Conservation (phyloP, 2,113 vertebrate species). For the Campylomormyrus numenius region DNA sequence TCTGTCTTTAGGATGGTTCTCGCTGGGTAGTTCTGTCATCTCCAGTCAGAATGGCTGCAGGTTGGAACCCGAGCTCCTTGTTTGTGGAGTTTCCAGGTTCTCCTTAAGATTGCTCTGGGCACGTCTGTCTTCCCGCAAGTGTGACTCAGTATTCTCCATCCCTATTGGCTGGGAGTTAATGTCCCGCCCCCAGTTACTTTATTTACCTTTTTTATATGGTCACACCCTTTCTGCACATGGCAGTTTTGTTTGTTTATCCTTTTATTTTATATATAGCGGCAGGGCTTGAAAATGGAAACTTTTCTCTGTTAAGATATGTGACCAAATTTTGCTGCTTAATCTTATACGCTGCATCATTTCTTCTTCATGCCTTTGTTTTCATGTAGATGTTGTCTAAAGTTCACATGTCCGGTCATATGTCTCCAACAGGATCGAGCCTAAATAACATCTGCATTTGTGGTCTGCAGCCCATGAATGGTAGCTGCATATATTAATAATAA, state of each 20-base stretch:
- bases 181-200: not conserved
- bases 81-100: not conserved
- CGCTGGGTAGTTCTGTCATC: not conserved
- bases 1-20: not conserved
- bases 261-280: not conserved
- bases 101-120: not conserved
- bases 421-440: not conserved
- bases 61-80: not conserved
- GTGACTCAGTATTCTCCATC: not conserved
- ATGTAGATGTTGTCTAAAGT: not conserved
- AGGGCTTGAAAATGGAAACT: not conserved
- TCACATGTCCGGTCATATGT: not conserved
- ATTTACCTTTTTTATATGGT: not conserved
- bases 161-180: not conserved
- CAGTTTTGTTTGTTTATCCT: not conserved
- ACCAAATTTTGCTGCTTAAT: not conserved
- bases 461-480: not conserved
- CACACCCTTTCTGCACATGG: not conserved
- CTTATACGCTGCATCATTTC: not conserved
- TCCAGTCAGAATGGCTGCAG: not conserved
- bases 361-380: not conserved
- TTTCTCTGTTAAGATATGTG: not conserved
- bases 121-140: not conserved
- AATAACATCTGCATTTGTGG: not conserved
- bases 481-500: not conserved